A percentile compares a stretch with the other conserved stretches of the same genome.
Conservation (phyloP, 2,888 invertebrate genomes). For the Tetragonisca angustula region DNA sequence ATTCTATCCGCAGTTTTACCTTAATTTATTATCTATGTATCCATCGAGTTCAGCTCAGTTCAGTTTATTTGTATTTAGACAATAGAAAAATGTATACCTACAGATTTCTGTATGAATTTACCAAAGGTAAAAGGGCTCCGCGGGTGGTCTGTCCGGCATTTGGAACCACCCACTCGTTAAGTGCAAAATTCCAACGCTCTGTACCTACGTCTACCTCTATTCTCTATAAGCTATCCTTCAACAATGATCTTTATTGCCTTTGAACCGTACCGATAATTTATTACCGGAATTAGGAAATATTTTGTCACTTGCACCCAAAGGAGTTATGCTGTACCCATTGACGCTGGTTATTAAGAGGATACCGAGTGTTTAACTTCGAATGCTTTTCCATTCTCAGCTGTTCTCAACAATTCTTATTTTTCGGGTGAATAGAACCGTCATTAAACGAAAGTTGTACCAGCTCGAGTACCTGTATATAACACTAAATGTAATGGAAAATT, state of each 20-base stretch:
- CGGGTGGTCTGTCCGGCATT: constrained; percentile 24
- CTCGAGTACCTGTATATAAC: too few species aligned
- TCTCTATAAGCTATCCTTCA: background rate
- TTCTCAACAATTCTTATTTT: too few species aligned
- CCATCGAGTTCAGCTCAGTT: background rate
- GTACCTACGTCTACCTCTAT: background rate
- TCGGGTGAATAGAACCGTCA: too few species aligned
- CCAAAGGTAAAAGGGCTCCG: constrained; percentile 31
- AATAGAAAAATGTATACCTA: constrained; percentile 31
- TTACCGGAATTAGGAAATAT: too few species aligned
- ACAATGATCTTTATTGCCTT: background rate
- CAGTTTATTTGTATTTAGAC: constrained; percentile 16
- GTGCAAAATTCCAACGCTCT: constrained; percentile 43
- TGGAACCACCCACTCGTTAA: constrained; percentile 53
- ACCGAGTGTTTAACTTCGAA: background rate
- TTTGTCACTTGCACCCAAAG: too few species aligned
- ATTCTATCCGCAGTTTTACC: too few species aligned
- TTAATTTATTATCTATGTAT: too few species aligned
- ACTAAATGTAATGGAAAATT: too few species aligned
- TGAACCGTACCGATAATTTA: too few species aligned
- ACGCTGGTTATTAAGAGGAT: background rate
- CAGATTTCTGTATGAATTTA: constrained; percentile 44
- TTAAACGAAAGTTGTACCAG: too few species aligned
- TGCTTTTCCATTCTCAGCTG: background rate
- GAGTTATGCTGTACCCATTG: too few species aligned